Evolutionary conservation across 2,113 vertebrate species (phyloP).

Genomic region (Odontophorus gujanensis): DNA sequence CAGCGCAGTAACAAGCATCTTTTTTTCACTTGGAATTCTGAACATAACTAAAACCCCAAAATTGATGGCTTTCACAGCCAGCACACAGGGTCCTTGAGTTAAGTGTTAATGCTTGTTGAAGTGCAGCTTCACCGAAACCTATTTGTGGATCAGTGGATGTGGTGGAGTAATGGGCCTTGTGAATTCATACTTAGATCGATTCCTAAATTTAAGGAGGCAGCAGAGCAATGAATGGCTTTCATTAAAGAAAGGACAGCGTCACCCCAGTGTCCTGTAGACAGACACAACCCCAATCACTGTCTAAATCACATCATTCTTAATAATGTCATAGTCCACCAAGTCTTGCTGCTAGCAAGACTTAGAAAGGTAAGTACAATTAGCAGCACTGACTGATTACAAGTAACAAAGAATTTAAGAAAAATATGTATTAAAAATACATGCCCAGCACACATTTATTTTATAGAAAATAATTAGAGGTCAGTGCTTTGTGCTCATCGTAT

Average conservation of each 20-base stretch:
- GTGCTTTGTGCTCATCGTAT: neutral
- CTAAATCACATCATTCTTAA: neutral
- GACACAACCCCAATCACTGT: neutral
- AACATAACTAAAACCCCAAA: neutral
- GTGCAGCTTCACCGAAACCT: neutral
- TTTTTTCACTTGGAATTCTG: neutral
- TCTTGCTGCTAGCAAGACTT: neutral
- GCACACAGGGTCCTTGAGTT: neutral
- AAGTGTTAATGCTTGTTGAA: constrained; percentile 18
- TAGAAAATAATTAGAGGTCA: neutral
- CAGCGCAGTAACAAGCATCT: neutral
- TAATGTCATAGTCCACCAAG: accelerated
- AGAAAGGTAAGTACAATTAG: neutral
- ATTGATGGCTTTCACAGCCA: neutral
- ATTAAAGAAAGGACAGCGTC: neutral
- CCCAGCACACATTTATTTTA: neutral
- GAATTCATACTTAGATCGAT: neutral
- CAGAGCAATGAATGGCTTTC: neutral
- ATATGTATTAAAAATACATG: neutral
- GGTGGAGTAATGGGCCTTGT: accelerated
- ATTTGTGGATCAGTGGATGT: accelerated
- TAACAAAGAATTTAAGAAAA: neutral
- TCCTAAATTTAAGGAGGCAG: neutral
- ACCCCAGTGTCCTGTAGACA: neutral
- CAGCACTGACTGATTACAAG: neutral